Conservation (phyloP, 2,888 invertebrate genomes). For the Ormyrus rosae region DNA sequence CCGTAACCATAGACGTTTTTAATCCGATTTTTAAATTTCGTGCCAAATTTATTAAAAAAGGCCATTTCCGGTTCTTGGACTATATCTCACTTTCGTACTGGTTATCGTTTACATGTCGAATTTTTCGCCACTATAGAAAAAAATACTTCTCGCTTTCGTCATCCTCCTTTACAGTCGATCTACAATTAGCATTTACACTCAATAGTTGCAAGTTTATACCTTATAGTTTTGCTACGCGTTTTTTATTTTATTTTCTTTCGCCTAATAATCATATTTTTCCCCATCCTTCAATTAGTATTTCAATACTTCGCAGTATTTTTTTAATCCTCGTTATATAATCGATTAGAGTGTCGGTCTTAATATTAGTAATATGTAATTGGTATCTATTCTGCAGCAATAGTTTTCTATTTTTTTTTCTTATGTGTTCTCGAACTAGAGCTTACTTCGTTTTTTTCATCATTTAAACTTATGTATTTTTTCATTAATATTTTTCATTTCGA, state of each 20-base stretch:
- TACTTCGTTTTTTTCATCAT: slow-evolving; percentile 56
- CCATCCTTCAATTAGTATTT: slow-evolving; percentile 54
- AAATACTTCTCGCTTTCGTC: slow-evolving; percentile 60
- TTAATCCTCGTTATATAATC: slow-evolving; percentile 32
- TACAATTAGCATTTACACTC: slow-evolving; percentile 63
- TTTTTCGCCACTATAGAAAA: slow-evolving; percentile 51
- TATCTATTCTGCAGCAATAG: slow-evolving; percentile 56
- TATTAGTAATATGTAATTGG: slow-evolving; percentile 60
- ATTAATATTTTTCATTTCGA: slow-evolving; percentile 44
- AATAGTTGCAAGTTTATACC: slow-evolving; percentile 59
- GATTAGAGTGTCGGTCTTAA: slow-evolving; percentile 60
- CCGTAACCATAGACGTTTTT: background rate
- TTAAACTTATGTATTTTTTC: background rate
- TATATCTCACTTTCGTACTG: slow-evolving; percentile 49
- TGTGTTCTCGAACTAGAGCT: slow-evolving; percentile 60
- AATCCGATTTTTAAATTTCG: slow-evolving; percentile 13
- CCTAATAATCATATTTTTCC: slow-evolving; percentile 58
- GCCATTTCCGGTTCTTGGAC: slow-evolving; percentile 70
- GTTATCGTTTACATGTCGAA: slow-evolving; percentile 49
- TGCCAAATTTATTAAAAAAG: slow-evolving; percentile 36
- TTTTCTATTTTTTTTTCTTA: slow-evolving; percentile 57
- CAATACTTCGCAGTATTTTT: slow-evolving; percentile 57
- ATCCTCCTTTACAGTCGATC: slow-evolving; percentile 38
- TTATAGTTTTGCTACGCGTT: slow-evolving; percentile 57
- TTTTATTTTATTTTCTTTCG: slow-evolving; percentile 51